These are phyloP conservation scores for Thelaira solivaga DNA, from an alignment of 2,888 invertebrate species.

Conservation along the genomic window DNA sequence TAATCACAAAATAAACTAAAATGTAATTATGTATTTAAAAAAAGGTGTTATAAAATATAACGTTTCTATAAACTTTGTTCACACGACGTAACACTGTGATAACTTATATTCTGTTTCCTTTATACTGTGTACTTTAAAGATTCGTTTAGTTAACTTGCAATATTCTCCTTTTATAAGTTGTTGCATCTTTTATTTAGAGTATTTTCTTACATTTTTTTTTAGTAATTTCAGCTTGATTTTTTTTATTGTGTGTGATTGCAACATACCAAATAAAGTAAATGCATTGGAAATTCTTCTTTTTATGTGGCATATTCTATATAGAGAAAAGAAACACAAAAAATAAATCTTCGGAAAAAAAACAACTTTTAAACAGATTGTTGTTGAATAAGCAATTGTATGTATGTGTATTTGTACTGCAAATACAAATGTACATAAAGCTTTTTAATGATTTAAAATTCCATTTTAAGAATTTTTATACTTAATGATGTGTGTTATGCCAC, in stretches of 20 bases:
- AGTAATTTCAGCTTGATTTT: constrained; percentile 19
- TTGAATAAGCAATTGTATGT: constrained; percentile 11
- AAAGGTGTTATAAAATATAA: too few species aligned
- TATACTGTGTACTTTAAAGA: constrained; percentile 11
- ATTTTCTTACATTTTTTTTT: constrained; percentile 56
- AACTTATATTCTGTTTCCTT: constrained; percentile 19
- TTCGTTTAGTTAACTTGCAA: constrained; percentile 57
- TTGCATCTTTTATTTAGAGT: constrained; percentile 60
- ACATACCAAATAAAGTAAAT: constrained; percentile 60
- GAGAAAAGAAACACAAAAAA: constrained; percentile 8
- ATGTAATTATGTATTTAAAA: too few species aligned
- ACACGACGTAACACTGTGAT: constrained; percentile 57
- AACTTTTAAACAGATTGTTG: constrained; percentile 48
- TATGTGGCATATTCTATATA: constrained; percentile 48
- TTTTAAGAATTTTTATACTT: constrained; percentile 78
- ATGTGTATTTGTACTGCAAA: constrained; percentile 6
- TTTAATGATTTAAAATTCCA: constrained; percentile 78
- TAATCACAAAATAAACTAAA: too few species aligned
- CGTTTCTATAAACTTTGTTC: background rate
- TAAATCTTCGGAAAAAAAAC: constrained; percentile 23
- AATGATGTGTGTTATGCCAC: constrained; percentile 77
- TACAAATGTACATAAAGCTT: constrained; percentile 49
- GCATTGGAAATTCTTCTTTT: constrained; percentile 60
- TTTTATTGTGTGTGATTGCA: constrained; percentile 57
- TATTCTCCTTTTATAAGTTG: constrained; percentile 66